Percentiles rank a stretch among this genome's conserved stretches.
These are phyloP conservation scores for Anthopleura sola DNA, from an alignment of 64 coral and sea anemone genomes.

Conservation along the genomic window DNA sequence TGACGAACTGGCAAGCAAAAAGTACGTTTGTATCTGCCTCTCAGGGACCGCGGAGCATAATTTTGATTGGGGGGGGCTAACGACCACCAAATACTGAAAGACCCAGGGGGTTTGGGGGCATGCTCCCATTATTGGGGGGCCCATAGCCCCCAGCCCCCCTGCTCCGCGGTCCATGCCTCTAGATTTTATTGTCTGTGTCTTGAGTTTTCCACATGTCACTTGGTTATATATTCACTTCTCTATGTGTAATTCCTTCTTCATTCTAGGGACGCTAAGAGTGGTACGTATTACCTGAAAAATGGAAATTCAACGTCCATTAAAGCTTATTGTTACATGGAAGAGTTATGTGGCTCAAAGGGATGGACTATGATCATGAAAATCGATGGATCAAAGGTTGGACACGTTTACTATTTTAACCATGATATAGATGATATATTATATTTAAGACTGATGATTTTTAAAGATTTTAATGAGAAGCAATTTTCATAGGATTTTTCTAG, in stretches of 20 bases:
- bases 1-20: background rate
- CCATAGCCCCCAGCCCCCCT: no score
- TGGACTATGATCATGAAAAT: constrained; percentile 36
- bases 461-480: no score
- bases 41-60: no score
- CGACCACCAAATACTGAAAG: no score
- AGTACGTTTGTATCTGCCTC: background rate
- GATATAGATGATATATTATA: background rate
- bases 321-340: constrained; percentile 8
- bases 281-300: constrained; percentile 5
- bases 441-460: no score
- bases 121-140: no score
- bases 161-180: no score
- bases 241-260: background rate
- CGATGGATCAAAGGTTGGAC: constrained; percentile 19
- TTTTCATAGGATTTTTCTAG: no score
- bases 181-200: background rate
- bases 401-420: background rate
- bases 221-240: background rate
- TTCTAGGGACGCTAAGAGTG: constrained; percentile 17
- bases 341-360: constrained; percentile 11
- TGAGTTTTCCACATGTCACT: background rate
- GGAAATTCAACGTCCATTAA: background rate
- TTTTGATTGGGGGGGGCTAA: no score
- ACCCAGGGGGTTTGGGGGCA: no score